Evolutionary conservation across 2,797 vertebrate genomes (phyloP), one percentile per base, ranked within the genome.

Genomic region (Pitangus sulphuratus): DNA sequence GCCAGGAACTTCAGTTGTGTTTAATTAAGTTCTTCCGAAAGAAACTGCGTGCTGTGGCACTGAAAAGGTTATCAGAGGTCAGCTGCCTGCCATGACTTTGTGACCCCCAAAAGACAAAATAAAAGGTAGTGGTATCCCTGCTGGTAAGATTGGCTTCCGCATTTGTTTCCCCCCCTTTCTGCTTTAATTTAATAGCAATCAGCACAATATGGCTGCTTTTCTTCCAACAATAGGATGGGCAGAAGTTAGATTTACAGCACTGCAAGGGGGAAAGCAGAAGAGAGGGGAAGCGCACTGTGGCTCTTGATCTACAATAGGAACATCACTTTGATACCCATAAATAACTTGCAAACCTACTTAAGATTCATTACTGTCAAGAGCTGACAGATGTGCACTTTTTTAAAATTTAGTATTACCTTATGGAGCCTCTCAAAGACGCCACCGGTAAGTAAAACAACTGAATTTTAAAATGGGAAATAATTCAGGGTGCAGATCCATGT

Each of bases 111-210:
- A 98, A 98, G 98, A 97, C 98, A 95, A 97, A 98, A 96, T 97
- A 98, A 98, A 98, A 98, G 98, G 97, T 98, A 98, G 98, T 64
- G 90, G 98, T 98, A 97, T 97, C 98, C 99, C 99, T 96, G 97
- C 98, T 98, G 98, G 96, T 97, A 98, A 96, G 98, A 98, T 97
- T 98, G 98, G 98, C 98, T 98, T 97, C 98, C 71, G 87, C 97
- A 31, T 98, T 98, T 98, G 98, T 98, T 95, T 95, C 89, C 92
- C 64, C 92, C 83, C 90, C 97, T 99, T 99, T 99, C 98, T 98
- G 97, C 98, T 98, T 99, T 99, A 99, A 99, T 99, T 98, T 99
- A 98, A 98, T 98, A 98, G 98, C 98, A 98, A 98, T 98, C 98
- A 97, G 98, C 98, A 99, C 99, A 99, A 99, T 99, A 99, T 99